Evolutionary conservation across 2,113 vertebrate genomes (phyloP).

Genomic region (Arenaria interpres): DNA sequence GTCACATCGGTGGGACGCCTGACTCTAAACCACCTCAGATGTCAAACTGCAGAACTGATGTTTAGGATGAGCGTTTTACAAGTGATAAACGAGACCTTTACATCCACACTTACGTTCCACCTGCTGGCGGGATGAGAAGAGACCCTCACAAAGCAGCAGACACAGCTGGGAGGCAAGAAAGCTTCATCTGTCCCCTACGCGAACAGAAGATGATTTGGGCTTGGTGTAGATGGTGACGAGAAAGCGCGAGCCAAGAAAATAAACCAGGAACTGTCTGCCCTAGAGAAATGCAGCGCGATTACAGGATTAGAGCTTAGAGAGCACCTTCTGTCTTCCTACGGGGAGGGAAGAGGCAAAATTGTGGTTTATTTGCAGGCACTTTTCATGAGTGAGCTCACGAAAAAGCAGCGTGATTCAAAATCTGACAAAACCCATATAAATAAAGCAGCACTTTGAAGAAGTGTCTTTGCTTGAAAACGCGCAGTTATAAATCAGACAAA

Average conservation of each 20-base stretch:
- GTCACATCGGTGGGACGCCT: not conserved
- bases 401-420: not conserved
- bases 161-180: not conserved
- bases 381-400: not conserved
- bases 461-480: not conserved
- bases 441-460: not conserved
- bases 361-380: not conserved
- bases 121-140: not conserved
- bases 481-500: not conserved
- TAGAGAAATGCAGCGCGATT: not conserved
- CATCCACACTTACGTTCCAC: not conserved
- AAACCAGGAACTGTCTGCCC: not conserved
- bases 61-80: not conserved
- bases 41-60: not conserved
- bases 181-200: not conserved
- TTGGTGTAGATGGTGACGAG: not conserved
- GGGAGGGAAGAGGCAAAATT: not conserved
- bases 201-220: not conserved
- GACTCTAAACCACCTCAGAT: not conserved
- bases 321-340: not conserved
- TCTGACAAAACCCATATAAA: not conserved
- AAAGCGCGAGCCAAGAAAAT: not conserved
- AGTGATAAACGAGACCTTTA: not conserved
- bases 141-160: not conserved
- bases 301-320: not conserved